phyloP scores from a whole-genome alignment of 2,113 vertebrate species.

The Emydocephalus ijimae region DNA sequence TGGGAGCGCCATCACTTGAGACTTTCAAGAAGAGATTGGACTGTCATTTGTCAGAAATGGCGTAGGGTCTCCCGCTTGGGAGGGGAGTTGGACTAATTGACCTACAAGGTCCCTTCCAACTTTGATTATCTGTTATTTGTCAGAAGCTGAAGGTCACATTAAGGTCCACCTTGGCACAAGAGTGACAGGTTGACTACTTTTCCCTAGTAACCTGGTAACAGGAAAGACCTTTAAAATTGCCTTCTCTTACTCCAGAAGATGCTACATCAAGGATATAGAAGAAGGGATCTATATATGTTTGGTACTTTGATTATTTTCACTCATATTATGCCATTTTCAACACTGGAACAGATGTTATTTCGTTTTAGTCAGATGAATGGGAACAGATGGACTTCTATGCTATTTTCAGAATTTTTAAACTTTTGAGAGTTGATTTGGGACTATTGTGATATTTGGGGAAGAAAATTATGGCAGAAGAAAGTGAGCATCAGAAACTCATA shows the following conservation, averaged over 20 bases:
- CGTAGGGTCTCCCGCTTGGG: too few species aligned
- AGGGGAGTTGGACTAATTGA: too few species aligned
- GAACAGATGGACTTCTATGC: not conserved
- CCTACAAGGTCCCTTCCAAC: too few species aligned
- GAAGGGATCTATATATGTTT: not conserved
- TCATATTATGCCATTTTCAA: not conserved
- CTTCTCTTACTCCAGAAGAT: not conserved
- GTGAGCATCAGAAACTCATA: too few species aligned
- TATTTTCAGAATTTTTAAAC: conserved; percentile 8
- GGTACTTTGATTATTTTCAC: not conserved
- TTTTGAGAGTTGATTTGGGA: conserved; percentile 6
- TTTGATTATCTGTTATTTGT: too few species aligned
- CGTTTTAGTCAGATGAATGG: not conserved
- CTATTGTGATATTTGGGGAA: not conserved
- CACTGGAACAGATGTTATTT: not conserved
- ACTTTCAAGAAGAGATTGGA: too few species aligned
- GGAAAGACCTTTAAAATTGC: not conserved
- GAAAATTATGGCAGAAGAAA: not conserved
- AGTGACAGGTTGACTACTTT: not conserved
- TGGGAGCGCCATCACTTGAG: too few species aligned
- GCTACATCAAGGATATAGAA: not conserved
- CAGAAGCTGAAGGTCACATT: not conserved
- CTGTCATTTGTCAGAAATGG: too few species aligned
- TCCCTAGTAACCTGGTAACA: not conserved
- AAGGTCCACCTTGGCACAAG: not conserved